Conservation (phyloP, 1,140 invertebrate species). For the Drosophila nigromelanica region DNA sequence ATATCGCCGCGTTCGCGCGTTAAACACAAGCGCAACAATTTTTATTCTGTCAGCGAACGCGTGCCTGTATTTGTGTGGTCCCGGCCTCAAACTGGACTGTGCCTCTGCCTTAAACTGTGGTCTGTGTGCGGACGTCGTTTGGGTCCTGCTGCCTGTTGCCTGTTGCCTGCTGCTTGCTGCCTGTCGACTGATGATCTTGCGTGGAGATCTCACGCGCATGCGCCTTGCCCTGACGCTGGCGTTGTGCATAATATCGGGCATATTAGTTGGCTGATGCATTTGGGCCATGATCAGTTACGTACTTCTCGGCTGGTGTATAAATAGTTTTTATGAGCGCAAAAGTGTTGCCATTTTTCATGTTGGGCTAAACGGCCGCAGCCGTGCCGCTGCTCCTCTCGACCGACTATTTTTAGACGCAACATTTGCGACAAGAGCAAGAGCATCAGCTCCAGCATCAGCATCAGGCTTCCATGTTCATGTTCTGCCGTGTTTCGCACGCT, state of each 20-base stretch:
- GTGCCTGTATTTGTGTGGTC: conserved; percentile 84
- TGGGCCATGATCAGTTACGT: conserved; percentile 8
- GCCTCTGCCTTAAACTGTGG: background rate
- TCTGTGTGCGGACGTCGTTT: conserved; percentile 33
- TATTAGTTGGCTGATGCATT: conserved; percentile 54
- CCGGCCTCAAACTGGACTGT: conserved; percentile 70
- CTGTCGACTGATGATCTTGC: conserved; percentile 63
- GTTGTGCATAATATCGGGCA: conserved; percentile 55
- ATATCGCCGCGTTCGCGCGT: conserved; percentile 83
- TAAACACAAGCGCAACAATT: conserved; percentile 84
- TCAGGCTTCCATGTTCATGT: conserved; percentile 72
- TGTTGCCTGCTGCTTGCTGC: conserved; percentile 11
- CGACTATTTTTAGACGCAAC: conserved; percentile 70
- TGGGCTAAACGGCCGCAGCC: conserved; percentile 35
- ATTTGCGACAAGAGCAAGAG: conserved; percentile 53
- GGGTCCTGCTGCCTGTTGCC: conserved; percentile 33
- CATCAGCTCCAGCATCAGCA: conserved; percentile 47
- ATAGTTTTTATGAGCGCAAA: conserved; percentile 81
- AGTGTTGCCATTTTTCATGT: conserved; percentile 82
- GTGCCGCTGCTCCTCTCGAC: background rate
- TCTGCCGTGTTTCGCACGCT: conserved; percentile 77
- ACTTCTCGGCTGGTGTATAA: conserved; percentile 53
- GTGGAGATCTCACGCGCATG: conserved; percentile 81
- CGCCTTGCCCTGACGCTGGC: conserved; percentile 49
- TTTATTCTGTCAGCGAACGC: conserved; percentile 84